Base-by-base conservation (phyloP, 2,888 invertebrate species). In the Xylota segnis region DNA sequence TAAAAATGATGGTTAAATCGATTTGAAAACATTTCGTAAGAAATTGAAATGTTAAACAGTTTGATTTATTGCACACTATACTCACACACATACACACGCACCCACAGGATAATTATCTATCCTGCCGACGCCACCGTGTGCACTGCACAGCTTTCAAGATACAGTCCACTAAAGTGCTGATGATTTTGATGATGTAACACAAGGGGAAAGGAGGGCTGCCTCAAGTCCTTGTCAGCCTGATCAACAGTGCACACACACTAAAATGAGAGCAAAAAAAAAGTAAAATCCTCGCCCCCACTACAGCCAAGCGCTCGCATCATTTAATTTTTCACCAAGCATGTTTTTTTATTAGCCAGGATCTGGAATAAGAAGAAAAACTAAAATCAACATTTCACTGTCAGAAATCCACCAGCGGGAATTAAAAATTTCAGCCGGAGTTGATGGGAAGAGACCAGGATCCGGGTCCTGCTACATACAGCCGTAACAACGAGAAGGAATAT, bases 41-140 rank as follows among this genome's bases (percentile, higher is more conserved):
- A 63, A 63, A 63, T 63, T 63, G 63, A 63, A 63, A 63, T 63
- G 47, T 63, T 63, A 32, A 63, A 47, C 47, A 32, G 32, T 32
- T 63, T 63, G 63, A 63, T 63, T 63, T 63, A 63, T 63, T 63
- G 47, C 50, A 50, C 23, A 23, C 23, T n/a, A 18, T 23, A 37
- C 34, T 16, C 10, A 23, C 34, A 5, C 29, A 9, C 32, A 58
- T 14, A 27, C 14, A n/a, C 29, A 29, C 10, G 7, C 27, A 14
- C 14, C 6, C 5, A 63, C n/a, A 6, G 40, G 61, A 66, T 66
- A 66, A 66, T 66, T 66, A 52, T 63, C 40, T 63, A 10, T 16
- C 63, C 37, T 10, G 14, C 32, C 52, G 10, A 29, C 16, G n/a
- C n/a, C n/a, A 7, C 4, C 10, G 29, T 27, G 52, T 7, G 1